Evolutionary conservation across 1,140 invertebrate species (phyloP).

Genomic region (Philotrypesis tridentata): DNA sequence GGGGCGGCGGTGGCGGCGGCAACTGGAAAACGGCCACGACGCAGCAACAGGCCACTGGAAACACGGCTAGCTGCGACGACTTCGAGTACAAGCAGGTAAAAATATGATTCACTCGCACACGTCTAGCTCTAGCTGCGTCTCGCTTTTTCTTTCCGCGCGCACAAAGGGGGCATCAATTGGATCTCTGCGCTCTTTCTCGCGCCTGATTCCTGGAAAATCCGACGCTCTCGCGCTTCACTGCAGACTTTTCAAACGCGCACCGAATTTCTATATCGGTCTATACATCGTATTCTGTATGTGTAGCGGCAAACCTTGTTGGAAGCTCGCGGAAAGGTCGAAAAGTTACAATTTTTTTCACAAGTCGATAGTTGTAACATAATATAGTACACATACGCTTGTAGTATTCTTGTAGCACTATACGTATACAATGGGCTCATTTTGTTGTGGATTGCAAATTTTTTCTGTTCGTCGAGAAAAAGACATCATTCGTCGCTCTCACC

Average conservation of each 20-base stretch:
- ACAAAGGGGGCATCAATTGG: slow-evolving; percentile 7
- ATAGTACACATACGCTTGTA: no score
- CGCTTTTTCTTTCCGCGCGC: background rate
- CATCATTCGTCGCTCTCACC: no score
- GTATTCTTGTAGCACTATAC: no score
- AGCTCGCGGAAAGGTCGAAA: no score
- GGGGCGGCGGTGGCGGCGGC: slow-evolving; percentile 82
- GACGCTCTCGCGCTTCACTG: background rate
- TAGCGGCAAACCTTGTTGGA: no score
- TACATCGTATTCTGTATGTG: no score
- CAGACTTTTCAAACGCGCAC: background rate
- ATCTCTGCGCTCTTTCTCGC: background rate
- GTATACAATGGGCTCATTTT: no score
- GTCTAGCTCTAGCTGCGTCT: background rate
- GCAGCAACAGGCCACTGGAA: background rate
- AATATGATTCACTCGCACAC: slow-evolving; percentile 12
- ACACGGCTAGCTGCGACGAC: slow-evolving; percentile 42
- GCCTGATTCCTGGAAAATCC: background rate
- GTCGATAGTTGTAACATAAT: no score
- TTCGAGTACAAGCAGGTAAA: slow-evolving; percentile 50
- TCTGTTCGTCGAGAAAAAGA: no score
- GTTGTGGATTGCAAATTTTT: no score
- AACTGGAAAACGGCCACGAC: slow-evolving; percentile 65
- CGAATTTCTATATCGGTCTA: no score
- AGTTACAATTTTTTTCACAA: no score